These are phyloP conservation scores for Megalonaias nervosa DNA, from an alignment of 1,140 invertebrate species.

Conservation along the genomic window DNA sequence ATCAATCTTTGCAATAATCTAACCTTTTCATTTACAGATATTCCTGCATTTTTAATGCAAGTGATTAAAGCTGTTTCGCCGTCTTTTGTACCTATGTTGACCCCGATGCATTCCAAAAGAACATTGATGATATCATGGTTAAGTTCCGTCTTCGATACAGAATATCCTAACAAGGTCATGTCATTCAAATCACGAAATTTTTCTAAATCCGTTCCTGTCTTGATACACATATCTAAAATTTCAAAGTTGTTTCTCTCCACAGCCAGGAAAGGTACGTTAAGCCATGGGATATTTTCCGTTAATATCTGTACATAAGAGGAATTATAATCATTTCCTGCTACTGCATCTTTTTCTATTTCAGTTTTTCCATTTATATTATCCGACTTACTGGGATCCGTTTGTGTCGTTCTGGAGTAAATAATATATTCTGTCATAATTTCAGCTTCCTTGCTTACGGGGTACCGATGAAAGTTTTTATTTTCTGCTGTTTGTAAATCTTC, in stretches of 20 bases:
- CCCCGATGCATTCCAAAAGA: constrained; percentile 3
- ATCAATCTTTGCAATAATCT: constrained; percentile 3
- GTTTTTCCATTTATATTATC: too few relatives aligned
- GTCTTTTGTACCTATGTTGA: not conserved
- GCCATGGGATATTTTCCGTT: too few relatives aligned
- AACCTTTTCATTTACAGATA: not conserved
- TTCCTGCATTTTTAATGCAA: not conserved
- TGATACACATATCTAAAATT: constrained; percentile 11
- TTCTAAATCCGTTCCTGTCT: constrained; percentile 13
- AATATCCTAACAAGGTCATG: constrained; percentile 1
- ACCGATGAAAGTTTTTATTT: too few relatives aligned
- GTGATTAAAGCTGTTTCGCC: not conserved
- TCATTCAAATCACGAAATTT: constrained; percentile 1
- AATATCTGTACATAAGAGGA: too few relatives aligned
- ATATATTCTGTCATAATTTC: too few relatives aligned
- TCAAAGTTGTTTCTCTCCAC: not conserved
- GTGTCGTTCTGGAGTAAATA: too few relatives aligned
- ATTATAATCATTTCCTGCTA: too few relatives aligned
- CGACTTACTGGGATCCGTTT: too few relatives aligned
- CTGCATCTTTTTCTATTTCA: too few relatives aligned
- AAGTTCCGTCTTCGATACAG: not conserved
- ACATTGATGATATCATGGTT: constrained; percentile 4
- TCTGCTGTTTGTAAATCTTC: too few relatives aligned
- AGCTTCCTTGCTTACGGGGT: too few relatives aligned
- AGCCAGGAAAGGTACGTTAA: constrained; percentile 11